Evolutionary conservation across 2,113 vertebrate species (phyloP), one percentile per base, ranked within the genome.

Genomic region (Urocitellus parryii): DNA sequence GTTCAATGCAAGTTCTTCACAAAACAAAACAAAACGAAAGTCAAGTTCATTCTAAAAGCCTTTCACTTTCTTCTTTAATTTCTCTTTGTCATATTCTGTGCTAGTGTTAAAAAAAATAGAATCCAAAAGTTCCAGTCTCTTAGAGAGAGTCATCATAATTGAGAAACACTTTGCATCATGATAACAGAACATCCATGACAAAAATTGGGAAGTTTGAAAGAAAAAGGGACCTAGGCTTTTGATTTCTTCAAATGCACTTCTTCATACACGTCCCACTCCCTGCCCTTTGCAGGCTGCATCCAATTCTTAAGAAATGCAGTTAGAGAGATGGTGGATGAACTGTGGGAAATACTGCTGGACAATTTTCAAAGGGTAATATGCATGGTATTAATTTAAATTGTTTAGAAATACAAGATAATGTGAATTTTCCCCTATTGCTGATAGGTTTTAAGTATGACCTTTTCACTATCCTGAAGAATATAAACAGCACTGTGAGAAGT

Each of bases 21-120:
- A 77, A 97, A 95, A n/a, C 27, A 91, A 98, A 98, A n/a, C 27
- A 91, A 98, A 98, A 80, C n/a, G 83, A 97, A 97, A 96, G 20
- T 27, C 8, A 96, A 95, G 85, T 91, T 97, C 16, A 51, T 96
- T 90, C 72, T 77, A 79, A 67, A 32, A 4, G 4, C 48, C 91
- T 17, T 87, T 82, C 24, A 3, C 13, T 76, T 14, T 12, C 3
- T 7, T 76, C 5, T 17, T 53, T 63, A 63, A 42, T 9, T 14
- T 78, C 22, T 67, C 2, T n/a, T 73, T 90, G 10, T 5, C 17
- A 48, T 27, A 37, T n/a, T 76, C 56, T 76, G 2, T 5, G 2
- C 4, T 48, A 27, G 16, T 42, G 51, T 42, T 88, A 42, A 95
- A 78, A 74, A 8, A 70, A 17, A 32, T 16, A 61, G 29, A 77